A percentile compares a stretch with the other conserved stretches of the same genome.
phyloP scores from a whole-genome alignment of 2,888 invertebrate species.

The Ormyrus rosae region DNA sequence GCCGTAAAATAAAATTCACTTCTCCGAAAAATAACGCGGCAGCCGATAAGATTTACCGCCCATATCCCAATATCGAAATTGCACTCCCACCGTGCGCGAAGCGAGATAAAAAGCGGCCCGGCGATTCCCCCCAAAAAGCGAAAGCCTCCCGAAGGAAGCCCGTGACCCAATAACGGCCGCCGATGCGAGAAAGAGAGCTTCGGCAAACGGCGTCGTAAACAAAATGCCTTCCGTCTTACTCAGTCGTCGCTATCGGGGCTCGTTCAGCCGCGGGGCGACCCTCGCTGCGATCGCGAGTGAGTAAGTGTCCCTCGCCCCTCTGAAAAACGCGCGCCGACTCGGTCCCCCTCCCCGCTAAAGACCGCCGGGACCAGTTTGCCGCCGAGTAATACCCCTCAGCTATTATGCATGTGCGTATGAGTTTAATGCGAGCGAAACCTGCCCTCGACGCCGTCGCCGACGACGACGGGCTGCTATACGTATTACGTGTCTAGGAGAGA shows the following conservation, averaged over 20 bases:
- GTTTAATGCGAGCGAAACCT: not conserved
- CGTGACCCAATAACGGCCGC: not conserved
- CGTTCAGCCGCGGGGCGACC: not conserved
- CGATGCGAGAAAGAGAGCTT: not conserved
- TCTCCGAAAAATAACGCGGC: no score
- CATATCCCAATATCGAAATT: no score
- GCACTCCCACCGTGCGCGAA: no score
- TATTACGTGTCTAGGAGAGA: not conserved
- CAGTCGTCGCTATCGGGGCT: not conserved
- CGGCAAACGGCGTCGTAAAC: conserved; percentile 10
- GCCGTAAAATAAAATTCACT: no score
- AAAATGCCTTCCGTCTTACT: conserved; percentile 15
- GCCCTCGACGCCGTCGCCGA: no score
- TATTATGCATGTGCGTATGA: not conserved
- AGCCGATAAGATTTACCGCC: no score
- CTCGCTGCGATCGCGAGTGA: not conserved
- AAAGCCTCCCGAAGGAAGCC: no score
- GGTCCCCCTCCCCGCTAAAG: not conserved
- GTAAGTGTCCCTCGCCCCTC: not conserved
- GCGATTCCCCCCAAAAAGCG: no score
- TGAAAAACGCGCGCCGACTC: not conserved
- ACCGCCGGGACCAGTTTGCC: not conserved
- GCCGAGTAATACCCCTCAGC: not conserved
- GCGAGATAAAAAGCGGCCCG: no score
- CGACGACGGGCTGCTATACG: not conserved